Conservation (phyloP, 2,797 vertebrate genomes). For the Gambusia yucatana region DNA sequence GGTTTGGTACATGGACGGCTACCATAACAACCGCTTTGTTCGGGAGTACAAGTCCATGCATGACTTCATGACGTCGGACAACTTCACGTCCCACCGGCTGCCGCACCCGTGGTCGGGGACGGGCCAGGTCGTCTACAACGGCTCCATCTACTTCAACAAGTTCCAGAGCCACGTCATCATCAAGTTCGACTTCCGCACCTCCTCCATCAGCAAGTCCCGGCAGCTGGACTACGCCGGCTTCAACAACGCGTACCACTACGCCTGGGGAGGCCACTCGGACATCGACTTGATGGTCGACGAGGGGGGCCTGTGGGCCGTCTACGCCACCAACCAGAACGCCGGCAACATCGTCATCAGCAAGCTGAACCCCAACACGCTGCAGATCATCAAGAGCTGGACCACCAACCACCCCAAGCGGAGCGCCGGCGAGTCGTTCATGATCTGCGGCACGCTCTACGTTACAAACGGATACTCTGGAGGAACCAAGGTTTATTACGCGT, state of each 20-base stretch:
- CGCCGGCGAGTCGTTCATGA: constrained; percentile 96
- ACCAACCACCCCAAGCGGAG: constrained; percentile 97
- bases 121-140: constrained; percentile 97
- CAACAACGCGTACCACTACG: constrained; percentile 97
- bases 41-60: constrained; percentile 94
- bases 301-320: constrained; percentile 95
- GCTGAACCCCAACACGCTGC: constrained; percentile 92
- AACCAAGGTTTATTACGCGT: constrained; percentile 97
- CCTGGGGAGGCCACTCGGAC: constrained; percentile 97
- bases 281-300: constrained; percentile 99
- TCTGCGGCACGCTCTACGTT: constrained; percentile 96
- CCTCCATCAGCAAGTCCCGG: constrained; percentile 92
- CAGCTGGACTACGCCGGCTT: constrained; percentile 95
- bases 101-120: constrained; percentile 98
- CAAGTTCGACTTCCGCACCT: constrained; percentile 94
- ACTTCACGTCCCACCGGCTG: constrained; percentile 97
- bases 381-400: constrained; percentile 93
- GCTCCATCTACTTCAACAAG: constrained; percentile 98
- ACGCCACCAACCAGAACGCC: constrained; percentile 97
- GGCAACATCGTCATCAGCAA: constrained; percentile 98
- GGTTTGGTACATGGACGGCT: constrained; percentile 99
- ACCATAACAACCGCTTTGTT: constrained; percentile 97
- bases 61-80: constrained; percentile 95
- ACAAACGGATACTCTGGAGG: constrained; percentile 96
- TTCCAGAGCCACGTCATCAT: constrained; percentile 99